These are phyloP conservation scores for Drosophila bunnanda DNA, from an alignment of 2,888 invertebrate genomes.

Conservation along the genomic window DNA sequence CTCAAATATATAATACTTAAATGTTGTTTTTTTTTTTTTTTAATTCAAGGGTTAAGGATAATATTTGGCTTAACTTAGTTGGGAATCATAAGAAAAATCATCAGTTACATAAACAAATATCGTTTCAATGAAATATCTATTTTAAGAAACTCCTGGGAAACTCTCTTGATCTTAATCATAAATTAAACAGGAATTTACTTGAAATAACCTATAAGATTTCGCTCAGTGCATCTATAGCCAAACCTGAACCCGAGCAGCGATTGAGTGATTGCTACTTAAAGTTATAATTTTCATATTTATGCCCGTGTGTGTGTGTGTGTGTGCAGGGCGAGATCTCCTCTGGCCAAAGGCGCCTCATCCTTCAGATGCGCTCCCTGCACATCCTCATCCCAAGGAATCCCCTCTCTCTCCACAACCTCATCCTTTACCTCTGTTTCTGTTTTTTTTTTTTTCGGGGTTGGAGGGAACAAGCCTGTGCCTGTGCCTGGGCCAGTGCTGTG, in stretches of 20 bases:
- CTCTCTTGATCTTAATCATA: no score
- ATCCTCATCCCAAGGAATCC: neutral
- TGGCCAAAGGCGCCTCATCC: constrained; percentile 44
- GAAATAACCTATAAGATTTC: neutral
- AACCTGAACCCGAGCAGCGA: constrained; percentile 74
- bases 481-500: neutral
- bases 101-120: no score
- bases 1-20: neutral
- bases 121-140: no score
- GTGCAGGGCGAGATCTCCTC: constrained; percentile 37
- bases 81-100: neutral
- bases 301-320: constrained; percentile 49
- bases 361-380: neutral
- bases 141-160: no score
- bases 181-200: no score
- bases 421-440: neutral
- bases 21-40: neutral
- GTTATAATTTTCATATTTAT: constrained; percentile 85
- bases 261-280: constrained; percentile 85
- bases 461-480: constrained; percentile 14
- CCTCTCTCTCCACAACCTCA: neutral
- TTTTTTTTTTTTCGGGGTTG: neutral
- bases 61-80: neutral
- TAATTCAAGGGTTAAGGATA: neutral
- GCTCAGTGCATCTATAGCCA: constrained; percentile 19